Evolutionary conservation across 2,797 vertebrate genomes (phyloP), one percentile per base, ranked within the genome.

Genomic region (Protonibea diacanthus): DNA sequence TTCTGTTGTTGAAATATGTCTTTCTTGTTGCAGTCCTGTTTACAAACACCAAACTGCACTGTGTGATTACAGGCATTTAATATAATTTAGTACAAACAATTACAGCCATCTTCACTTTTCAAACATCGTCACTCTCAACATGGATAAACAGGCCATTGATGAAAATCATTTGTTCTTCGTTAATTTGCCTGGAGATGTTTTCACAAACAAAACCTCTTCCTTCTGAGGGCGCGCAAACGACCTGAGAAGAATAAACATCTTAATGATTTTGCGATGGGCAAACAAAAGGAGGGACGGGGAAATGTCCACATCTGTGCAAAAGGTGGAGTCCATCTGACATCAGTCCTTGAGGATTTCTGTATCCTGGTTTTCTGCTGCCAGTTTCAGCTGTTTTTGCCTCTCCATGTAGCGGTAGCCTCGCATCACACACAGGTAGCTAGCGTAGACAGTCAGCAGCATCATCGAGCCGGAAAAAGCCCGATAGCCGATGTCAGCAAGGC

Each of bases 371-470:
- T 94, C 92, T 3, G 95, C 96, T 0, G 92, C 94, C 76, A 93
- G 47, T 45, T 95, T 85, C 48, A 93, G 90, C 52, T 94, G 20
- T 0, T 93, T 93, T 47, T 93, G 92, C 3, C 1, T 91, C 74
- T 95, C 72, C 71, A 96, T 71, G 81, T 86, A 95, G 4, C 81
- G 94, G 69, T 97, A 96, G 0, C 86, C 96, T 0, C 96, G 94
- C 64, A 92, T 3, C 0, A 66, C 87, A 72, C 97, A 98, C 82
- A 99, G 93, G 93, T 95, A 98, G 6, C 96, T 96, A 1, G 95
- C 97, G 0, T 98, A 99, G 2, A 93, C 9, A 0, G 97, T 98
- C 82, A 99, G 93, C 70, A 98, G 89, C 93, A 97, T 94, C 98
- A 99, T 99, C 18, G 98, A 97, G 7, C 93, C 84, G 0, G 97